phyloP scores from a whole-genome alignment of 2,113 vertebrate species.

The Gymnobelideus leadbeateri region DNA sequence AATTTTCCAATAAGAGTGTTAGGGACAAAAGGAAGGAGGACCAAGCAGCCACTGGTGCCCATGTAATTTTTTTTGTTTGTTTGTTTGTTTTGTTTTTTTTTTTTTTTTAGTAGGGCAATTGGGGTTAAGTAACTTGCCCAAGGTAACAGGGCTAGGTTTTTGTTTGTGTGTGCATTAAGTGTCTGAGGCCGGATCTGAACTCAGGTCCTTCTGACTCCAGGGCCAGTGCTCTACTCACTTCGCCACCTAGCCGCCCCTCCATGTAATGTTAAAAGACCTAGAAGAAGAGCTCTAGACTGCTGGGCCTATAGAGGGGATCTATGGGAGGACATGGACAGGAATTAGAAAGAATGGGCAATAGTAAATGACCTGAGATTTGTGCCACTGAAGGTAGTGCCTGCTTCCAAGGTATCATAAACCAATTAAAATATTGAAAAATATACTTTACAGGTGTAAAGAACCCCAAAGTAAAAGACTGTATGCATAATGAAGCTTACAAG shows the following conservation, averaged over 20 bases:
- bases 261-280: neutral
- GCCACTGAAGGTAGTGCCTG: neutral
- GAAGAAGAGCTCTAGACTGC: neutral
- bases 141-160: too few species aligned
- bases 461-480: neutral
- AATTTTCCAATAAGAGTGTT: neutral
- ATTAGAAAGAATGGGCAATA: neutral
- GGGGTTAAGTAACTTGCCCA: too few species aligned
- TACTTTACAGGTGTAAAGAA: neutral
- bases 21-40: neutral
- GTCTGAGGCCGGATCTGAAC: too few species aligned
- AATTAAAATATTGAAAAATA: neutral
- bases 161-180: too few species aligned
- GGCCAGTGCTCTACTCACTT: too few species aligned
- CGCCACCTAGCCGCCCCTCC: too few species aligned
- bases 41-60: neutral
- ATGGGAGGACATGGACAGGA: neutral
- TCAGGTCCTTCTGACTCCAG: too few species aligned
- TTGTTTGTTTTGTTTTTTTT: too few species aligned
- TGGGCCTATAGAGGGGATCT: neutral
- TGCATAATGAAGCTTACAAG: neutral
- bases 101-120: too few species aligned
- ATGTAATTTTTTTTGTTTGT: too few species aligned
- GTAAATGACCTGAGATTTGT: neutral
- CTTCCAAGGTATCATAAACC: neutral